Base-by-base conservation (phyloP, 2,113 vertebrate genomes). In the Cinclus mexicanus region DNA sequence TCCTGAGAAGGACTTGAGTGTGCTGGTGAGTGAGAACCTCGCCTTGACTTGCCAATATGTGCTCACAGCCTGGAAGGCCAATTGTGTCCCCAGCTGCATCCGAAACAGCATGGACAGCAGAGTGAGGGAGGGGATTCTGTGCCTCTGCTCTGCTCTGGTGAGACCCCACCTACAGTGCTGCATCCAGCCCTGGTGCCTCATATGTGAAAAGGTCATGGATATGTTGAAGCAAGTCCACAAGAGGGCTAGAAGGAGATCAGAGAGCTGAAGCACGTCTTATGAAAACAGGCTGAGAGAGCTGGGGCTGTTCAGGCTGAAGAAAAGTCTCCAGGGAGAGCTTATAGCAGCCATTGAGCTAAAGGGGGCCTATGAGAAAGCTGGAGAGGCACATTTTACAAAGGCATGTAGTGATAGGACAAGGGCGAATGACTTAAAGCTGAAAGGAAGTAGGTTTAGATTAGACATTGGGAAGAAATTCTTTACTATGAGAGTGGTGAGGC, bases 41-140 rank as follows among this genome's bases (percentile, higher is more conserved):
- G 7, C 15, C 18, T 28, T 28, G 42, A 37, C 22, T 39, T 6
- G 5, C 14, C 11, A 65, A 49, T 35, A 35, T 22, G 12, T 50
- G 26, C 22, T 57, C 7, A 18, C 18, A 37, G 59, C 26, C 26
- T 0, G 0, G 17, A 65, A 42, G 23, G 26, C 19, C 33, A 65
- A 1, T 6, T 22, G 10, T 31, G 24, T 65, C 50, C 9, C 13
- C 1, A 1, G 10, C 25, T 80, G 26, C 14, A 37, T 22, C 23
- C 35, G 57, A 37, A 81, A 31, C n/a, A 41, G 24, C 6, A 1
- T 4, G 24, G 5, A 4, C 29, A 70, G n/a, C 23, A 70, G 41
- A 39, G 24, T 0, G 0, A 53, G 20, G 24, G 15, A 20, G 1
- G 7, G 8, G 9, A 55, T 70, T 78, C 47, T 59, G 14, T 29